These are phyloP conservation scores for Drosophila willistoni DNA, from an alignment of 1,140 invertebrate genomes.

Conservation along the genomic window DNA sequence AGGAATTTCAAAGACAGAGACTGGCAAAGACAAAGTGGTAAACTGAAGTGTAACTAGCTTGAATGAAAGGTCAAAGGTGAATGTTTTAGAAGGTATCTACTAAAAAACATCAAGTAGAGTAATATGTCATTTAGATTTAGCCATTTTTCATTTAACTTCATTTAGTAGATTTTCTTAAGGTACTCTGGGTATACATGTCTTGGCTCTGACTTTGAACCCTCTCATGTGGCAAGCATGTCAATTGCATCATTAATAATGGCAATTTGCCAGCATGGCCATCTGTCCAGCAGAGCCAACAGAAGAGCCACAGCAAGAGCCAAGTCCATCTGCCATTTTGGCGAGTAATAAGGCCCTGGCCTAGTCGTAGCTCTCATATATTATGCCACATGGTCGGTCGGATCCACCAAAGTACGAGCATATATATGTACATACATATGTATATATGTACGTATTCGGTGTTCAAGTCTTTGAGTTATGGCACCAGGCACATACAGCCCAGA, in stretches of 20 bases:
- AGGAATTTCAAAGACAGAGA: neutral
- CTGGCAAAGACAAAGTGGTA: neutral
- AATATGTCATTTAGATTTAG: constrained; percentile 4
- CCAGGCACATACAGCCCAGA: constrained; percentile 41
- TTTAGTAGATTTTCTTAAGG: constrained; percentile 8
- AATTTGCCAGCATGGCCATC: constrained; percentile 41
- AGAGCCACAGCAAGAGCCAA: neutral
- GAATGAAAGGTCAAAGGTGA: constrained; percentile 7
- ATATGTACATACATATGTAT: neutral
- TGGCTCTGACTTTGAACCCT: constrained; percentile 22
- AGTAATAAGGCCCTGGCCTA: constrained; percentile 19
- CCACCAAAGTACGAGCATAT: constrained; percentile 29
- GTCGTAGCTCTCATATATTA: constrained; percentile 44
- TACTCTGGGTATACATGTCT: constrained; percentile 31
- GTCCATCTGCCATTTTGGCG: constrained; percentile 19
- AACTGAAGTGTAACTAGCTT: neutral
- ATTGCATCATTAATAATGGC: constrained; percentile 76
- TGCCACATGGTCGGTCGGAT: constrained; percentile 31
- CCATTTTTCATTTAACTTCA: constrained; percentile 11
- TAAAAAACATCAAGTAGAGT: constrained; percentile 5
- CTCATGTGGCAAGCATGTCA: constrained; percentile 52
- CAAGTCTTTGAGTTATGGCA: constrained; percentile 62
- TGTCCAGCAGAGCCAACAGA: neutral
- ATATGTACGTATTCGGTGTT: constrained; percentile 1
- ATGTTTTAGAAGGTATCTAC: neutral